These are phyloP conservation scores for Meloidogyne hapla DNA, from an alignment of 1,140 invertebrate species.

Conservation along the genomic window DNA sequence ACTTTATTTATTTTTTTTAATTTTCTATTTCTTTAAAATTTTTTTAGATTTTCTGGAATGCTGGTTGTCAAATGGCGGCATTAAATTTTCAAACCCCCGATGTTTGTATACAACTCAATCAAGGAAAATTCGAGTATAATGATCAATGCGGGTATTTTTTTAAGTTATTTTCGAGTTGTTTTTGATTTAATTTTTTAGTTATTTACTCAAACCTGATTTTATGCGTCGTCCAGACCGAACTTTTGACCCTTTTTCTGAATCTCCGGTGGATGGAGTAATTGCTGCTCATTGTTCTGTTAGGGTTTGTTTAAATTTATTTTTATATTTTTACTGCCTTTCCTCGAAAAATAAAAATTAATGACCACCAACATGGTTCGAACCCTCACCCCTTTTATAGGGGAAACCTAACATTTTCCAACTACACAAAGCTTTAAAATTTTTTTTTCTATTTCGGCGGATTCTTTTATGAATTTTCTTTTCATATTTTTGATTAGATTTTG, in stretches of 20 bases:
- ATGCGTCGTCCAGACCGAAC: conserved; percentile 91
- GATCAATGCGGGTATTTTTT: conserved; percentile 73
- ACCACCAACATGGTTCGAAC: no score
- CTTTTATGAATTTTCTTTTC: conserved; percentile 27
- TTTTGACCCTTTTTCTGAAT: conserved; percentile 98
- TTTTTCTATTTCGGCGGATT: no score
- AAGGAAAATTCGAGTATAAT: conserved; percentile 96
- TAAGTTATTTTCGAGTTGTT: not conserved
- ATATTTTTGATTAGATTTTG: no score
- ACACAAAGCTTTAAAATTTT: no score
- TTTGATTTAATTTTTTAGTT: conserved; percentile 72
- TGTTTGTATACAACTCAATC: conserved; percentile 98
- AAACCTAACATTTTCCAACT: no score
- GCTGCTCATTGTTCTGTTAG: conserved; percentile 95
- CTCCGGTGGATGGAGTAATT: conserved; percentile 95
- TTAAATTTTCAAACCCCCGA: conserved; percentile 99
- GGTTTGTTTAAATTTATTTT: conserved; percentile 70
- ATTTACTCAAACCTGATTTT: conserved; percentile 96
- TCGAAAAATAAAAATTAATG: no score
- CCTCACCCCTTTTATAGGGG: no score
- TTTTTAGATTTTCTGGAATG: conserved; percentile 89
- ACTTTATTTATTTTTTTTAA: not conserved
- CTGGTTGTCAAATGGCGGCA: conserved; percentile 99
- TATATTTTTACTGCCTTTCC: not conserved
- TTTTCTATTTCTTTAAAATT: not conserved